A percentile compares a stretch with the other conserved stretches of the same genome.
Evolutionary conservation across 2,113 vertebrate species (phyloP).

Genomic region (Halichoerus grypus): DNA sequence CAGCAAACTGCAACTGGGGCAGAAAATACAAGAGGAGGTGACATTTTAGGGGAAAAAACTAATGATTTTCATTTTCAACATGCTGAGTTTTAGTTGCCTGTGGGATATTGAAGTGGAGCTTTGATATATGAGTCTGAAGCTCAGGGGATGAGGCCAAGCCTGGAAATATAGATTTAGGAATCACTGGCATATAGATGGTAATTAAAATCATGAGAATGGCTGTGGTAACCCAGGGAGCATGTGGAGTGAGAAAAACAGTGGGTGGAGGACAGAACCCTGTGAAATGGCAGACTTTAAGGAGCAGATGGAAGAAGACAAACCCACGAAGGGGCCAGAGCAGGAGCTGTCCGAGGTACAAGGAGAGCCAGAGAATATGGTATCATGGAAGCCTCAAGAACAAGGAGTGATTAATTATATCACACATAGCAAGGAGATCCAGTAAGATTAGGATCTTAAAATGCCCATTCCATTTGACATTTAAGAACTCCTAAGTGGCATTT

Average conservation of each 20-base stretch:
- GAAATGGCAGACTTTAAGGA: conserved; percentile 62
- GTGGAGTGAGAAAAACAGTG: conserved; percentile 71
- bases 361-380: conserved; percentile 56
- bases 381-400: neutral
- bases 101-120: conserved; percentile 2
- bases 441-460: conserved; percentile 59
- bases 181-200: conserved; percentile 45
- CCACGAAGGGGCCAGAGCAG: neutral
- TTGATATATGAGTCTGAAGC: conserved; percentile 38
- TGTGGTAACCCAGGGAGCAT: conserved; percentile 67
- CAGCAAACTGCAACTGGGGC: neutral
- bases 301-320: conserved; percentile 73
- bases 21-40: neutral
- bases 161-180: conserved; percentile 61
- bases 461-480: conserved; percentile 70
- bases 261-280: conserved; percentile 75
- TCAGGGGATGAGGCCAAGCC: neutral
- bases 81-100: conserved; percentile 36
- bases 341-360: conserved; percentile 46
- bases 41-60: neutral
- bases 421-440: conserved; percentile 29
- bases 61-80: conserved; percentile 28
- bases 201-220: conserved; percentile 61
- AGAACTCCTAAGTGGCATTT: conserved; percentile 63
- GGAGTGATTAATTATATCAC: conserved; percentile 36